Evolutionary conservation across 2,888 invertebrate species (phyloP), one percentile per base, ranked within the genome.

Genomic region (Plagodis dolabraria): DNA sequence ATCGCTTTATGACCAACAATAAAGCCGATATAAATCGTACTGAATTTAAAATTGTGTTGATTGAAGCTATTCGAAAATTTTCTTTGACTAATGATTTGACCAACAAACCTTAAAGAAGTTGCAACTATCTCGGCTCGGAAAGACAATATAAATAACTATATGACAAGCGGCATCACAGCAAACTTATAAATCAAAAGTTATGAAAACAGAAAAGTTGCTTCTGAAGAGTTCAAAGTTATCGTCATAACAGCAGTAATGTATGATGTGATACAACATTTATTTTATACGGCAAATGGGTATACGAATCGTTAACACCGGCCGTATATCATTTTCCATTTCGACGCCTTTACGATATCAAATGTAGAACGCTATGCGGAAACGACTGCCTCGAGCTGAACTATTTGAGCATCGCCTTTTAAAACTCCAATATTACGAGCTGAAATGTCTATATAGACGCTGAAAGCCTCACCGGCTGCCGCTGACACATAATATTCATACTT

Each of bases 401-500:
- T 79, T 76, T 69, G 73, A 75, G 70, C 70, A 71, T 65, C 67
- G 71, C 68, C 72, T 82, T 80, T 77, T 70, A 76, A 81, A 80
- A 77, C 55, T 72, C 77, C 72, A 80, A 67, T 79, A 82, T 61
- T 76, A 69, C 70, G 75, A 83, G 81, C 83, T 87, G 82, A 86
- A 87, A 87, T 82, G 83, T 84, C 73, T 77, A 35, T 40, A 69
- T 50, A 59, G 63, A 69, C 65, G 67, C 63, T 61, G 69, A 77
- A 83, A 82, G 77, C 76, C 70, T 67, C 66, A 65, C 55, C 68
- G 70, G 71, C 76, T 80, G 80, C 78, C 77, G 75, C 78, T 62
- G 70, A 69, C 70, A 76, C 70, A 69, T 79, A 76, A 82, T 82
- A 76, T 83, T 79, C 79, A 77, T 80, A 80, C 83, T 85, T 84